Conservation (phyloP, 2,888 invertebrate genomes). For the Volucella bombylans region DNA sequence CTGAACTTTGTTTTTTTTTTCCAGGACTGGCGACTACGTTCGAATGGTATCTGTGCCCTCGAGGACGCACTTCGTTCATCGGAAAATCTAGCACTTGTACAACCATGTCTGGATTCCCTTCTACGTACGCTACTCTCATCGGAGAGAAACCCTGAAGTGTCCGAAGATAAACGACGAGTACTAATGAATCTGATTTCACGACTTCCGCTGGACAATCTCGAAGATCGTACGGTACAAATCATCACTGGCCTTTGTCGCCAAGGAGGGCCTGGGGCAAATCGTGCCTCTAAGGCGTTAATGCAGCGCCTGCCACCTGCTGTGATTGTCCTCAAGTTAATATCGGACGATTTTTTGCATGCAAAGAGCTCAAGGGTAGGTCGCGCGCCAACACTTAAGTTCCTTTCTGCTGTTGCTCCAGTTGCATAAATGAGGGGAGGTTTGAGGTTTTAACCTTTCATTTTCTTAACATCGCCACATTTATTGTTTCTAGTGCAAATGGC, state of each 20-base stretch:
- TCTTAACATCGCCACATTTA: constrained; percentile 28
- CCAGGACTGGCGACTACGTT: constrained; percentile 82
- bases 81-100: constrained; percentile 83
- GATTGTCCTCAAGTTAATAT: constrained; percentile 81
- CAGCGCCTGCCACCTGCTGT: constrained; percentile 82
- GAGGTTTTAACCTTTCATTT: constrained; percentile 3
- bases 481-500: constrained; percentile 21
- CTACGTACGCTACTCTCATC: constrained; percentile 86
- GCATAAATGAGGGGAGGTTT: constrained; percentile 55
- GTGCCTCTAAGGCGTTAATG: constrained; percentile 83
- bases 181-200: constrained; percentile 81
- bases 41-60: constrained; percentile 79
- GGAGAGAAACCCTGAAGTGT: constrained; percentile 84
- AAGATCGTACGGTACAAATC: constrained; percentile 81
- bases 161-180: constrained; percentile 81
- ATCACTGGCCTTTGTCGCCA: constrained; percentile 82
- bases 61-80: constrained; percentile 83
- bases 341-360: constrained; percentile 82
- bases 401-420: constrained; percentile 63
- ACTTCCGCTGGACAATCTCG: constrained; percentile 82
- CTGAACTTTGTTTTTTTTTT: constrained; percentile 54
- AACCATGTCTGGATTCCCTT: constrained; percentile 86
- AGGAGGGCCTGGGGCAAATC: constrained; percentile 81
- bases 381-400: constrained; percentile 32
- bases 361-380: constrained; percentile 82